Conservation (phyloP, 2,113 vertebrate species). For the Oreotrochilus melanogaster region DNA sequence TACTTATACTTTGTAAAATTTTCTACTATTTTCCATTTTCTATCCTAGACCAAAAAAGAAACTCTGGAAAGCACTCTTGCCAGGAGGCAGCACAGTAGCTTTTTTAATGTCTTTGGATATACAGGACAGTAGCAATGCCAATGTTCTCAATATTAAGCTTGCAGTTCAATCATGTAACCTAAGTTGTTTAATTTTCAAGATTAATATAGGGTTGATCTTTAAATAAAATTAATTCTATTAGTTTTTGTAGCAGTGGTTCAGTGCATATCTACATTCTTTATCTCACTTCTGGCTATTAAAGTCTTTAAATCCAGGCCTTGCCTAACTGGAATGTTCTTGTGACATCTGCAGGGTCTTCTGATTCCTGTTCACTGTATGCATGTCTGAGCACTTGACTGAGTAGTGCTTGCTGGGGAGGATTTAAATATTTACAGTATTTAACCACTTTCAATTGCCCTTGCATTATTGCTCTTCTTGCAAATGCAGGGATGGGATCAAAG, state of each 20-base stretch:
- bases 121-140: background rate
- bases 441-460: background rate
- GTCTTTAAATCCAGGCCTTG: background rate
- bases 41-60: background rate
- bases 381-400: background rate
- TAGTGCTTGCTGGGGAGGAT: rapidly evolving
- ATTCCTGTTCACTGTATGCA: background rate
- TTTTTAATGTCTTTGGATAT: background rate
- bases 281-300: background rate
- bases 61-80: background rate
- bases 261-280: background rate
- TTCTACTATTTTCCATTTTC: background rate
- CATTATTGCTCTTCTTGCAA: background rate
- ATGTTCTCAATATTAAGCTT: background rate
- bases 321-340: background rate
- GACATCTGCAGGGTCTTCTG: background rate
- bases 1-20: background rate
- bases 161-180: background rate
- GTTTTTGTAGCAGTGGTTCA: background rate
- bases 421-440: background rate
- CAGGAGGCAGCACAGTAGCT: background rate
- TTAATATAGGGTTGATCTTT: background rate
- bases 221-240: background rate
- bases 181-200: background rate
- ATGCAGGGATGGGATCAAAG: background rate